Percentiles rank a stretch among this genome's conserved stretches.
Evolutionary conservation across 2,888 invertebrate genomes (phyloP).

Genomic region (Acanthosepion esculentum): DNA sequence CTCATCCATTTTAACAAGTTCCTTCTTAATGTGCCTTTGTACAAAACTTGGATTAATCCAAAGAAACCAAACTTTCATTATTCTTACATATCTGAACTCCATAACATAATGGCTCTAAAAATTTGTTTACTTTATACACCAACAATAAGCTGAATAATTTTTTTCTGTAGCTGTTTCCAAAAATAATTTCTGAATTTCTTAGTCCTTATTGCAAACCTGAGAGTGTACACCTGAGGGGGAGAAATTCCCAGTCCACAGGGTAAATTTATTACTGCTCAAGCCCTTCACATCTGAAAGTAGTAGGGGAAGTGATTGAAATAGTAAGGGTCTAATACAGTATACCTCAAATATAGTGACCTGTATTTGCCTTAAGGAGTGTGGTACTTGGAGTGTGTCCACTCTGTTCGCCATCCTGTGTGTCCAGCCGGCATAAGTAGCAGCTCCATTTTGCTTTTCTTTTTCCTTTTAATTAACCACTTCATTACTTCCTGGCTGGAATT

Average conservation of each 20-base stretch:
- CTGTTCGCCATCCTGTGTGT: background rate
- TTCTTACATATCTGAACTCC: too few relatives aligned
- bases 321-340: too few relatives aligned
- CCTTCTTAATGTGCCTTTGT: too few relatives aligned
- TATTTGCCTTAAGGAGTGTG: background rate
- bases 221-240: background rate
- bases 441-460: background rate
- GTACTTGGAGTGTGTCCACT: background rate
- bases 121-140: too few relatives aligned
- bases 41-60: too few relatives aligned
- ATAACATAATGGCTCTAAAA: too few relatives aligned
- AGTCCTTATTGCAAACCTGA: background rate
- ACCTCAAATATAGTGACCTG: too few relatives aligned
- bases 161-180: too few relatives aligned
- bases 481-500: conserved; percentile 8
- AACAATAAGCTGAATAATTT: too few relatives aligned
- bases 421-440: background rate
- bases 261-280: background rate
- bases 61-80: too few relatives aligned
- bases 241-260: background rate
- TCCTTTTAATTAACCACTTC: background rate
- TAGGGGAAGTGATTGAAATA: background rate
- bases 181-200: too few relatives aligned
- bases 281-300: background rate
- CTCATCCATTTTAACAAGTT: too few relatives aligned